Conservation (phyloP, 1,140 invertebrate genomes). For the Musca domestica region DNA sequence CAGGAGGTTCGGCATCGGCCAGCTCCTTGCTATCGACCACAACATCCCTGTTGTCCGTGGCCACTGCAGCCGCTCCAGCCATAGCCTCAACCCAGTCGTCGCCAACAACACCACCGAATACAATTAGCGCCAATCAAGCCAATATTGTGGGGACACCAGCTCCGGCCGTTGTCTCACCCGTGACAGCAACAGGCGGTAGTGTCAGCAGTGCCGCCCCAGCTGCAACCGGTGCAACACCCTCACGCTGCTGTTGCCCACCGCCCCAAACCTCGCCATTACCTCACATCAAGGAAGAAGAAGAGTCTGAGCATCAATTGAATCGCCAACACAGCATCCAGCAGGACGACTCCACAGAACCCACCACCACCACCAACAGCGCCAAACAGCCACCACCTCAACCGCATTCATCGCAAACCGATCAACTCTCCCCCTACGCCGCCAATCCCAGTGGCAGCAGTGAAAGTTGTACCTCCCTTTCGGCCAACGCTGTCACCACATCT, state of each 20-base stretch:
- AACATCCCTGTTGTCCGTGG: constrained; percentile 31
- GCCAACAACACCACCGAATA: constrained; percentile 28
- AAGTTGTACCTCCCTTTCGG: constrained; percentile 42
- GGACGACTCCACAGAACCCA: constrained; percentile 41
- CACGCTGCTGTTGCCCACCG: constrained; percentile 41
- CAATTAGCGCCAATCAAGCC: not conserved
- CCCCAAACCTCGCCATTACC: constrained; percentile 57
- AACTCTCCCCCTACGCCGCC: constrained; percentile 22
- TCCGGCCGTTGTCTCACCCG: constrained; percentile 21
- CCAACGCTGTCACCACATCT: constrained; percentile 32
- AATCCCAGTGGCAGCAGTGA: constrained; percentile 47
- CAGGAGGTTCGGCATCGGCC: not conserved
- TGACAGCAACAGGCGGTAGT: constrained; percentile 38
- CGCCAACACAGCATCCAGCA: constrained; percentile 55
- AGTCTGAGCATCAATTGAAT: constrained; percentile 58
- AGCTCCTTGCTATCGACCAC: not conserved
- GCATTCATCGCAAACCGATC: constrained; percentile 43
- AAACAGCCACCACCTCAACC: constrained; percentile 36
- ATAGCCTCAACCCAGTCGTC: constrained; percentile 22
- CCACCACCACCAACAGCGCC: constrained; percentile 53
- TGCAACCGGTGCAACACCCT: constrained; percentile 55
- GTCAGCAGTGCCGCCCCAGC: constrained; percentile 54
- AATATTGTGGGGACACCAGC: not conserved
- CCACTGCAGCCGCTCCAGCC: constrained; percentile 28
- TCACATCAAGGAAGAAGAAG: constrained; percentile 62